phyloP scores from a whole-genome alignment of 2,113 vertebrate species.

The Rhagologus leucostigma region DNA sequence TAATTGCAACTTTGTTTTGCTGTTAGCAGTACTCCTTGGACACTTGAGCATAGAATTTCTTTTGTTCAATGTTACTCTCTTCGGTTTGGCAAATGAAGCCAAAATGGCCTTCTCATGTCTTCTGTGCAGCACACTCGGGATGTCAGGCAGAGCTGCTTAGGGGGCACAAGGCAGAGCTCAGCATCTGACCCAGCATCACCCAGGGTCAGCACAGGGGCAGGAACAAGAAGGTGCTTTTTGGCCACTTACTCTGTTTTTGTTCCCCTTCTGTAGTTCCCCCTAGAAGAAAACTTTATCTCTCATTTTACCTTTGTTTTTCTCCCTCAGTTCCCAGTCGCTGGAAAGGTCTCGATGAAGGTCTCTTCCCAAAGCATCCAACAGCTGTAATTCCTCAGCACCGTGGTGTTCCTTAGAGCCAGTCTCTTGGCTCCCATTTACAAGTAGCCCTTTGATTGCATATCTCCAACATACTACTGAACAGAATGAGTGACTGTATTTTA shows the following conservation, averaged over 20 bases:
- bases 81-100: background rate
- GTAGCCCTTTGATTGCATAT: background rate
- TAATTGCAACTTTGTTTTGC: background rate
- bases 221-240: background rate
- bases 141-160: background rate
- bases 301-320: background rate
- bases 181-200: background rate
- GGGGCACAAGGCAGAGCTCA: background rate
- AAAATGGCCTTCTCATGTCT: background rate
- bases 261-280: background rate
- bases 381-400: background rate
- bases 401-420: background rate
- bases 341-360: background rate
- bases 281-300: background rate
- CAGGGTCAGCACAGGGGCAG: background rate
- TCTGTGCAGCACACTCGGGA: rapidly evolving
- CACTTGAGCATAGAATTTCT: background rate
- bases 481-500: background rate
- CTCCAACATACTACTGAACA: background rate
- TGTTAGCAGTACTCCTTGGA: background rate
- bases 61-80: background rate
- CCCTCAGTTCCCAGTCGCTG: background rate
- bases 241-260: background rate
- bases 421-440: background rate
- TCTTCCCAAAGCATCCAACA: background rate